phyloP scores from a whole-genome alignment of 92 coral and sea anemone species.

The Porites divaricata region DNA sequence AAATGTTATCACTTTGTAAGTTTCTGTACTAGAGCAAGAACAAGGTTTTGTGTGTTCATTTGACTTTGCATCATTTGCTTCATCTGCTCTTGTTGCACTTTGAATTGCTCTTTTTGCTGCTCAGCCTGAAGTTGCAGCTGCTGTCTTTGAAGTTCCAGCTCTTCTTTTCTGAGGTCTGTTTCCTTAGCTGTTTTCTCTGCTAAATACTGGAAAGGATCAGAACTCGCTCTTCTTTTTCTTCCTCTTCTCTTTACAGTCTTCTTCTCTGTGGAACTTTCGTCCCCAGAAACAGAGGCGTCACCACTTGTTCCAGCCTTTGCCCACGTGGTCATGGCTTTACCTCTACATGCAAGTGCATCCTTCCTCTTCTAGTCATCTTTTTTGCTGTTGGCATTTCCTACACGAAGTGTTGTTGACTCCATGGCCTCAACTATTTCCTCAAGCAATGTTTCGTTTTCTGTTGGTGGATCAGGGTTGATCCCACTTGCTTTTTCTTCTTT shows the following conservation, averaged over 20 bases:
- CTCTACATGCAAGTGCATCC: conserved; percentile 68
- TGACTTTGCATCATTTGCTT: conserved; percentile 53
- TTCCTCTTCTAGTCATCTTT: conserved; percentile 69
- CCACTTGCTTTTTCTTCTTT: too few relatives aligned
- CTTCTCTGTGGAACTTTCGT: conserved; percentile 52
- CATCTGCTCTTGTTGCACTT: conserved; percentile 52
- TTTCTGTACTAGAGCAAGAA: conserved; percentile 53
- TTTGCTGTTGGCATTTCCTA: conserved; percentile 37
- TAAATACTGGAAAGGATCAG: conserved; percentile 74
- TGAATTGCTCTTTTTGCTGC: conserved; percentile 57
- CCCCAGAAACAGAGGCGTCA: conserved; percentile 61
- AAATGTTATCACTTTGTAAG: conserved; percentile 44
- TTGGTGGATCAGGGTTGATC: too few relatives aligned
- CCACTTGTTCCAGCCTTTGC: conserved; percentile 60
- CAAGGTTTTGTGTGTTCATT: conserved; percentile 58
- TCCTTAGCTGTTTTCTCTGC: conserved; percentile 60
- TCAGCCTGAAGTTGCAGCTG: conserved; percentile 61
- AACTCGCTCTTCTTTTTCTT: conserved; percentile 63
- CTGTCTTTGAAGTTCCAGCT: conserved; percentile 60
- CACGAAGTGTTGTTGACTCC: conserved; percentile 66
- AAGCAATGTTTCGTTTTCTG: conserved; percentile 24
- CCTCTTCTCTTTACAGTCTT: conserved; percentile 50
- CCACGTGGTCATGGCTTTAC: conserved; percentile 75
- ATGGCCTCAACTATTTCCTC: conserved; percentile 69
- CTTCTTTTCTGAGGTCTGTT: conserved; percentile 22